Percentiles rank a stretch among this genome's conserved stretches.
These are phyloP conservation scores for Metalampra italica DNA, from an alignment of 2,888 invertebrate genomes.

Conservation along the genomic window DNA sequence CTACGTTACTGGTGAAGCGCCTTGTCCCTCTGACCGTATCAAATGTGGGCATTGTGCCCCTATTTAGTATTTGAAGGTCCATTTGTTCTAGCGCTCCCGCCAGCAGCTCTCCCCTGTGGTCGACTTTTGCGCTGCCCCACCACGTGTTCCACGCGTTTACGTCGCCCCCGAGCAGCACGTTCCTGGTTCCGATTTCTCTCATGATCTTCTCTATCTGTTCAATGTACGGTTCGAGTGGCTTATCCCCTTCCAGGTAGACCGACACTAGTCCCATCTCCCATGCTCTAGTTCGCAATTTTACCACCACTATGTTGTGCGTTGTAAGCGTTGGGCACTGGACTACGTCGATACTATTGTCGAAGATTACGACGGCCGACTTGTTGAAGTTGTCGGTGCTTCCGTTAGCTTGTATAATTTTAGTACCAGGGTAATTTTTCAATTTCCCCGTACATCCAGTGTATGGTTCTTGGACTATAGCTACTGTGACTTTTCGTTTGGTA, in stretches of 20 bases:
- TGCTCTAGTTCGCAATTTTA: background rate
- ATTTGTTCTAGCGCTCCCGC: constrained; percentile 6
- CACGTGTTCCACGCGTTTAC: constrained; percentile 17
- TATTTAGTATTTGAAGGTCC: too few relatives aligned
- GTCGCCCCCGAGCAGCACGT: constrained; percentile 19
- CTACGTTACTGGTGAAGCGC: too few relatives aligned
- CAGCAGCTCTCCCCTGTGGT: constrained; percentile 12
- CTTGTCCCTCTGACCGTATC: too few relatives aligned
- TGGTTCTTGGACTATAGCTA: constrained; percentile 15
- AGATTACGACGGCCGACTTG: too few relatives aligned
- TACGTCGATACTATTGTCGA: too few relatives aligned
- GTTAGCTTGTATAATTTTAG: constrained; percentile 5
- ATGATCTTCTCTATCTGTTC: background rate
- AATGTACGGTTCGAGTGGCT: constrained; percentile 7
- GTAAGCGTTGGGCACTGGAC: too few relatives aligned
- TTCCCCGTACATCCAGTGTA: constrained; percentile 4
- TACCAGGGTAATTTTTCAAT: constrained; percentile 1
- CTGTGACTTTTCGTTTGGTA: background rate
- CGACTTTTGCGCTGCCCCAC: constrained; percentile 15
- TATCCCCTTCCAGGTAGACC: constrained; percentile 5
- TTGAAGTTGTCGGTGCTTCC: too few relatives aligned
- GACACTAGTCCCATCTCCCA: constrained; percentile 3
- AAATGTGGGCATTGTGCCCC: too few relatives aligned
- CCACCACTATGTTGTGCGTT: constrained; percentile 4
- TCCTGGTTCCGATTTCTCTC: too few relatives aligned